Base-by-base conservation (phyloP, 1,140 invertebrate genomes). In the Drosophila orosa region DNA sequence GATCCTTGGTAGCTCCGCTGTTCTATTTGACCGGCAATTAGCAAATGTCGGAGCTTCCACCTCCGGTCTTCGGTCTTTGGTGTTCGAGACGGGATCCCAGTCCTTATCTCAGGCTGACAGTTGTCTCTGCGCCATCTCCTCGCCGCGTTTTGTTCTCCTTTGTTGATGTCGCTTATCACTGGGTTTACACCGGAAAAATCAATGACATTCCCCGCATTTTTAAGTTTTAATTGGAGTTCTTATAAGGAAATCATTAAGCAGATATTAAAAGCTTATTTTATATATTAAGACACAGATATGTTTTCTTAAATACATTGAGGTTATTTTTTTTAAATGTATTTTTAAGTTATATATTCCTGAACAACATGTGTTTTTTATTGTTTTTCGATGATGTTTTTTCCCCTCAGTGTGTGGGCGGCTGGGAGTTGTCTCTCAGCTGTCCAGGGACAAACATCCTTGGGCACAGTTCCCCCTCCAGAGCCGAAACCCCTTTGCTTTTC, bases 391-490 rank as follows among this genome's bases (percentile, higher is more conserved):
- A 8, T 22, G 15, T 55, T 19, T 17, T n/a, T 65, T 22, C 40
- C 27, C 17, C 7, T 19, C 27, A 66, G 65, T 68, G 42, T 13
- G 45, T 42, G 22, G 19, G 3, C 1, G 19, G 12, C 3, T 25
- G 56, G 39, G 39, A 39, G 12, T 27, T 35, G 15, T 12, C 27
- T 55, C 50, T 68, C 48, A 68, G 74, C 59, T 74, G 58, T 29
- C 31, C 60, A 73, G 33, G 35, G 47, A 52, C 45, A 85, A 81
- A 85, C 81, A 85, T 85, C 82, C 82, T 86, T 85, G 78, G 56
- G 65, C 65, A 19, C 13, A 35, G 40, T 71, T 68, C 19, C 40
- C 29, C 62, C 57, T 37, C 19, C 13, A 35, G 5, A 19, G 4
- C 15, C 44, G 1, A 47, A 27, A 39, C 45, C 45, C 48, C 19